Conservation (phyloP, 2,797 vertebrate species). For the Lepilemur septentrionalis region DNA sequence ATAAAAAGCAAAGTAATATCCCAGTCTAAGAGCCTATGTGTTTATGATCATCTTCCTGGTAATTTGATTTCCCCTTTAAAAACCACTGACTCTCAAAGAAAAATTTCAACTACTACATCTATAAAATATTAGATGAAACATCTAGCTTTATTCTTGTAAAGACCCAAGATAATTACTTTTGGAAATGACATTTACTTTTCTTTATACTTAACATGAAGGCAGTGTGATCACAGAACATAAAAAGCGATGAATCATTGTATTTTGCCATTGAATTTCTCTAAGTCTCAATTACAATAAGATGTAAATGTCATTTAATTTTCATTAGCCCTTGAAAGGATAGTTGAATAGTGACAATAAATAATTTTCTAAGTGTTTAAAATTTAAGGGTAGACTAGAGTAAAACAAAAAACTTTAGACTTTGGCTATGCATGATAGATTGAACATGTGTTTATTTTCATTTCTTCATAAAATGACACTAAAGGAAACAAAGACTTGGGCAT, state of each 20-base stretch:
- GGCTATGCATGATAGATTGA: not conserved
- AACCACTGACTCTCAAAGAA: constrained; percentile 25
- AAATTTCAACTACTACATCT: constrained; percentile 36
- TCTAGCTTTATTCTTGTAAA: constrained; percentile 61
- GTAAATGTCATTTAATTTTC: constrained; percentile 76
- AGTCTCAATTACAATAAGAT: constrained; percentile 78
- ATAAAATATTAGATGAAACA: constrained; percentile 60
- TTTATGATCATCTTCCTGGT: constrained; percentile 34
- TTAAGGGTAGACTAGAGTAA: constrained; percentile 60
- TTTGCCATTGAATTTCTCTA: constrained; percentile 77
- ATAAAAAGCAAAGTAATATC: constrained; percentile 39
- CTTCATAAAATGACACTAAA: not conserved
- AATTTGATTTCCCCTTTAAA: constrained; percentile 55
- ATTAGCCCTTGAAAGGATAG: constrained; percentile 72
- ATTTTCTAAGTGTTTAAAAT: constrained; percentile 63
- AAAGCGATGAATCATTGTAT: constrained; percentile 76
- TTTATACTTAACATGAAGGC: constrained; percentile 45
- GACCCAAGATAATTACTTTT: constrained; percentile 77
- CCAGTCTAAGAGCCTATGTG: not conserved
- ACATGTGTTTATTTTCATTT: constrained; percentile 11
- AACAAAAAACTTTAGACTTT: constrained; percentile 54
- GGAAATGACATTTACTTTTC: constrained; percentile 76
- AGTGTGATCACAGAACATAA: constrained; percentile 73
- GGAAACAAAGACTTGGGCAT: not conserved
- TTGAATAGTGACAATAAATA: constrained; percentile 58